Base-by-base conservation (phyloP, 53 echinoderm and acorn worm genomes). In the Holothuria leucospilota region DNA sequence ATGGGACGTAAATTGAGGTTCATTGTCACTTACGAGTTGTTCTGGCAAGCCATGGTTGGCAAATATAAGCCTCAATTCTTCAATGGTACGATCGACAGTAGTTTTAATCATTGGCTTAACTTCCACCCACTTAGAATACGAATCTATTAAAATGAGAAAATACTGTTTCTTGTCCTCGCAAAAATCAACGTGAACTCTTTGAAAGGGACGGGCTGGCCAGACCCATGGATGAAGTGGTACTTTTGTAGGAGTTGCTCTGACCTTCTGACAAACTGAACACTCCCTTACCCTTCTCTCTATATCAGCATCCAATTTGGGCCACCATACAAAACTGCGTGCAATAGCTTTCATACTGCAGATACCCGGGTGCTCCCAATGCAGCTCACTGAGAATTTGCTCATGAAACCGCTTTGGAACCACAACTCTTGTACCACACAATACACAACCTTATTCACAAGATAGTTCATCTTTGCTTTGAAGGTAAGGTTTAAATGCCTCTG, bases 41-140 rank as follows among this genome's bases (percentile, higher is more conserved):
- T 94, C 80, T 23, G 89, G 86, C 23, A 89, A 70, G 2, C 91
- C 91, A 89, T 83, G 86, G 10, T 85, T 77, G 7, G 88, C 88
- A 86, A 93, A 93, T 34, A 88, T 75, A 15, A 39, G 46, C 80
- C 88, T 89, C 84, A 94, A 73, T 34, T 85, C 88, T 51, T 90
- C 87, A 51, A 90, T 82, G 28, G 93, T 93, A 66, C 77, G 78
- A 49, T 85, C 62, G 62, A 85, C 84, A 20, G 90, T 90, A 69
- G 90, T 93, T 24, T 56, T 85, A 28, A 58, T 59, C 89, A 94
- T 88, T 89, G n/a, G n/a, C n/a, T n/a, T n/a, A n/a, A n/a, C n/a
- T n/a, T n/a, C n/a, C n/a, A n/a, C n/a, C n/a, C n/a, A 94, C 41
- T 91, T 91, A 18, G 87, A 89, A 87, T 91, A 72, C 70, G 89